Conservation (phyloP, 2,113 vertebrate species). For the Crocuta crocuta region DNA sequence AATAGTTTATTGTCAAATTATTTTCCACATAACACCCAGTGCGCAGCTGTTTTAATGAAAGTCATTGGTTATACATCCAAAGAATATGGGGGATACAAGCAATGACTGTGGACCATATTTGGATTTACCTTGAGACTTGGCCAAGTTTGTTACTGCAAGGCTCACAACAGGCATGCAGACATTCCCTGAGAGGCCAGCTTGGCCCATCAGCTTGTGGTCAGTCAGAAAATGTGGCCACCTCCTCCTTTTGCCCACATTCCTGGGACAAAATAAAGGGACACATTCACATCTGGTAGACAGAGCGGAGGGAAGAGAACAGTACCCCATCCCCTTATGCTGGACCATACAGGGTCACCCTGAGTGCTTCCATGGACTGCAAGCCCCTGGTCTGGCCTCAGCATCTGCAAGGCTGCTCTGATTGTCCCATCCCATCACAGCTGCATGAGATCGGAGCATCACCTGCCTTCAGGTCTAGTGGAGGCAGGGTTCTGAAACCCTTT, state of each 20-base stretch:
- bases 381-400: background rate
- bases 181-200: background rate
- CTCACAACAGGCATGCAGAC: background rate
- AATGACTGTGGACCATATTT: no score
- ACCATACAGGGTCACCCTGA: background rate
- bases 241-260: background rate
- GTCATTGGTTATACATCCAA: background rate
- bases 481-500: background rate
- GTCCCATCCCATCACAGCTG: fast-evolving
- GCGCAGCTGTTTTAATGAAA: background rate
- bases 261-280: background rate
- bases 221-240: background rate
- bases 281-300: background rate
- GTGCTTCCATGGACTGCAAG: background rate
- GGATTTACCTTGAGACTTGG: background rate
- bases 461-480: background rate
- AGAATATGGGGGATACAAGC: background rate
- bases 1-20: no score
- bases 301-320: background rate
- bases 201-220: background rate
- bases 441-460: fast-evolving
- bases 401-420: background rate
- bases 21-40: no score
- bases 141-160: background rate
- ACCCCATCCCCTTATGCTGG: fast-evolving